Percentiles rank a stretch among this genome's conserved stretches.
Conservation (phyloP, 1,140 invertebrate species). For the Pogonomyrmex californicus region DNA sequence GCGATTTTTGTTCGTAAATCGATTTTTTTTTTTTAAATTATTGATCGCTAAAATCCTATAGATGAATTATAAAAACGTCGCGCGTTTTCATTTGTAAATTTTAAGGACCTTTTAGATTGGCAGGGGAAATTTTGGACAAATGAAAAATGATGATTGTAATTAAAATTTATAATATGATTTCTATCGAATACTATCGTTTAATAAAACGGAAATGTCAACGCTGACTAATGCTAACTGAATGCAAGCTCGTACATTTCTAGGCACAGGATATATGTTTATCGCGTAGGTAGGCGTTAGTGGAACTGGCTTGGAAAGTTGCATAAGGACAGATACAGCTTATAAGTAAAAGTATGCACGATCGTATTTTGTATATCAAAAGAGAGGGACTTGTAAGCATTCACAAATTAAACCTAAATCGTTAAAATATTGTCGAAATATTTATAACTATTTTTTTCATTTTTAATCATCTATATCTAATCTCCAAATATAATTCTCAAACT, state of each 20-base stretch:
- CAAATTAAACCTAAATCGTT: neutral
- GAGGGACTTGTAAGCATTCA: constrained; percentile 17
- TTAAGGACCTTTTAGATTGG: neutral
- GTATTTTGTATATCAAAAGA: neutral
- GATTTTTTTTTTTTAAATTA: neutral
- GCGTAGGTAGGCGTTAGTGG: constrained; percentile 68
- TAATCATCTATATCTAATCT: neutral
- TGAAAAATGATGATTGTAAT: neutral
- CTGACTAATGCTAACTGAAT: constrained; percentile 70
- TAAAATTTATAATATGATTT: neutral
- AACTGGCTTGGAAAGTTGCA: constrained; percentile 67
- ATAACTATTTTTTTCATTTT: neutral
- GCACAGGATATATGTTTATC: constrained; percentile 45
- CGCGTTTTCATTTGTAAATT: neutral
- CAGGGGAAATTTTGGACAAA: neutral
- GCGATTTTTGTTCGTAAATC: neutral
- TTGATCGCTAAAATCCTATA: neutral
- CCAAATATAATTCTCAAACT: neutral
- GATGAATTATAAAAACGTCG: neutral
- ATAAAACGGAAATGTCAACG: neutral
- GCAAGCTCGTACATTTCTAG: constrained; percentile 42
- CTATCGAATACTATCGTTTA: neutral
- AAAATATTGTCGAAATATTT: neutral
- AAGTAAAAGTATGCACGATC: constrained; percentile 25
- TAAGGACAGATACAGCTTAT: constrained; percentile 44